These are phyloP conservation scores for Meganola albula DNA, from an alignment of 2,888 invertebrate species.

Conservation along the genomic window DNA sequence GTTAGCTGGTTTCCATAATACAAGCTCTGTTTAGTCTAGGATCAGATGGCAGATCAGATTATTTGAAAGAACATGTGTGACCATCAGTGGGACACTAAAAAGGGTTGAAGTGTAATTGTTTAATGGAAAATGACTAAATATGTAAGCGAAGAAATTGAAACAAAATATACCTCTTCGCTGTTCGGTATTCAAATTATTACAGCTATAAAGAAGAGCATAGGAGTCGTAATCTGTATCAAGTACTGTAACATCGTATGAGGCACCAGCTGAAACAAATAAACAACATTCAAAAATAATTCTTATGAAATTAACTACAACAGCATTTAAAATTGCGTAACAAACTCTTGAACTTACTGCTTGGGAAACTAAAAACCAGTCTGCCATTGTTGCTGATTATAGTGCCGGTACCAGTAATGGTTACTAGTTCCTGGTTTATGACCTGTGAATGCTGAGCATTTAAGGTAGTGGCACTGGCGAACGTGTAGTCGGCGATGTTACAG, in stretches of 20 bases:
- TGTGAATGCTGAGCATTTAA: conserved; percentile 42
- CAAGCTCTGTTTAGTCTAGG: too few relatives aligned
- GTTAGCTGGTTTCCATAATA: too few relatives aligned
- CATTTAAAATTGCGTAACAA: background rate
- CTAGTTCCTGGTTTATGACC: conserved; percentile 58
- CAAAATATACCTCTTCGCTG: conserved; percentile 30
- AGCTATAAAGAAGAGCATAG: conserved; percentile 79
- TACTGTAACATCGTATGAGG: conserved; percentile 29
- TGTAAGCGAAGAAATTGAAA: too few relatives aligned
- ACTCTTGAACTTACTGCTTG: conserved; percentile 18
- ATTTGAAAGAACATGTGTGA: too few relatives aligned
- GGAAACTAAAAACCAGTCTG: conserved; percentile 73
- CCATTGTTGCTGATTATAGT: conserved; percentile 52
- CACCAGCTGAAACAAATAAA: conserved; percentile 18
- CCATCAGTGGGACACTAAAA: too few relatives aligned
- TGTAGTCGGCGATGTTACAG: conserved; percentile 79
- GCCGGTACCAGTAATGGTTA: conserved; percentile 69
- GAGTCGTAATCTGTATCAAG: conserved; percentile 76
- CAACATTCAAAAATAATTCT: background rate
- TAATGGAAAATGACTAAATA: too few relatives aligned
- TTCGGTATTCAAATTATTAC: conserved; percentile 49
- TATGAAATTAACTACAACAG: background rate
- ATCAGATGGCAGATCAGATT: too few relatives aligned
- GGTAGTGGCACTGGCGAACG: conserved; percentile 33
- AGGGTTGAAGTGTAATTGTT: too few relatives aligned